A percentile compares a stretch with the other conserved stretches of the same genome.
These are phyloP conservation scores for Micronisus gabar DNA, from an alignment of 2,113 vertebrate species.

Conservation along the genomic window DNA sequence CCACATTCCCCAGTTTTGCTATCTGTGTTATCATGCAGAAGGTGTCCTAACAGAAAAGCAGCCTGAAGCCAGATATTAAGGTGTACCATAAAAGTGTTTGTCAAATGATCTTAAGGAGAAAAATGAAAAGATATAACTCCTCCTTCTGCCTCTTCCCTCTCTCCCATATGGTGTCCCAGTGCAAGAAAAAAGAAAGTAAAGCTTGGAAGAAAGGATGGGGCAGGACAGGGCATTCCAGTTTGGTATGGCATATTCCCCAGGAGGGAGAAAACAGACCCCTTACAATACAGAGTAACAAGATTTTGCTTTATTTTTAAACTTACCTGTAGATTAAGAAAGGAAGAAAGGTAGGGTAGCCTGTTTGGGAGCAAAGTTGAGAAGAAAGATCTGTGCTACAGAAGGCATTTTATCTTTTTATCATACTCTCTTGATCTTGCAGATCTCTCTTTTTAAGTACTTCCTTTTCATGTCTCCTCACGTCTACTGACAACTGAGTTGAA, in stretches of 20 bases:
- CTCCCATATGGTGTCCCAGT: rapidly evolving
- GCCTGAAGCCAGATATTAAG: background rate
- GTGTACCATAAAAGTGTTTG: background rate
- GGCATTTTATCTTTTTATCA: background rate
- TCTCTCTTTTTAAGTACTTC: background rate
- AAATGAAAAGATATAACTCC: background rate
- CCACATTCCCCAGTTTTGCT: background rate
- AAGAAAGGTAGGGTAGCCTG: background rate
- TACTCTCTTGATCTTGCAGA: background rate
- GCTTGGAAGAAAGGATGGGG: background rate
- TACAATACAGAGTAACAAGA: background rate
- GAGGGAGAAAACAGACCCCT: background rate
- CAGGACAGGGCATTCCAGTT: background rate
- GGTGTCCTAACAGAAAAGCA: background rate
- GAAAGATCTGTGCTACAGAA: background rate
- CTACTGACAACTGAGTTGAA: background rate
- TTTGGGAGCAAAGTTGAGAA: background rate
- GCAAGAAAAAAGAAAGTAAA: background rate
- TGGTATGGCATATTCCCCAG: background rate
- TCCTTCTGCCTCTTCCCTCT: background rate
- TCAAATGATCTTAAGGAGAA: background rate
- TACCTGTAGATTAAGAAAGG: background rate
- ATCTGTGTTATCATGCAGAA: background rate
- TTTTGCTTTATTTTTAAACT: background rate
- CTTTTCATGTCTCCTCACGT: background rate